Base-by-base conservation (phyloP, 2,113 vertebrate species). In the Hypocryptadius cinnamomeus region DNA sequence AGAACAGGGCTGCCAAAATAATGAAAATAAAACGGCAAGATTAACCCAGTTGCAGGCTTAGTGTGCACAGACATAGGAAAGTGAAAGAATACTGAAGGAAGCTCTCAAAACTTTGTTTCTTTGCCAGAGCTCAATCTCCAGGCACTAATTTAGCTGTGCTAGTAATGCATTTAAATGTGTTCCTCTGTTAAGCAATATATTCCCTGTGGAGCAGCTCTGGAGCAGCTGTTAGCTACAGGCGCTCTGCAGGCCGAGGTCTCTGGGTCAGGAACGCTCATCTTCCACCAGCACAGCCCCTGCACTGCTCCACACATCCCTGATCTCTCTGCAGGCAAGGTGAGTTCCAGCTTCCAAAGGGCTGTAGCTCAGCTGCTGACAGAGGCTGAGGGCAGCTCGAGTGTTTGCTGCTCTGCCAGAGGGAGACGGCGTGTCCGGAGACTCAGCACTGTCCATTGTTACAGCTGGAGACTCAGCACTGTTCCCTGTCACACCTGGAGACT, bases 101-200 rank as follows among this genome's bases (percentile, higher is more conserved):
- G 42, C 42, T 73, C 82, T 90, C 66, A 79, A 21, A 77, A 77
- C 53, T 61, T 66, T 89, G n/a, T 71, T 82, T 89, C 79, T 71
- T 48, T 72, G 85, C 96, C 81, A 91, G 68, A 65, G 20, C 54
- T 87, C 76, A 19, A 53, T 77, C 92, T 95, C 79, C 74, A 94
- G 82, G 39, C 74, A 47, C 54, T 82, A 60, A 42, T 65, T 90
- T 42, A 93, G 71, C 82, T 69, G 42, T 47, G 39, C 66, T 45
- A 65, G 81, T 65, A 42, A 82, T 79, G 74, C 54, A 56, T 65
- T 65, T 79, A 82, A 92, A 61, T 5, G 18, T 71, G 64, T 54
- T 92, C 74, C 87, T 87, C 57, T 69, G 66, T 56, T 82, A 70
- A 77, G 74, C 61, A 40, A 33, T 33, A 4, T 24, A 60, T 64